Evolutionary conservation across 2,797 vertebrate genomes (phyloP).

Genomic region (Vespertilio murinus): DNA sequence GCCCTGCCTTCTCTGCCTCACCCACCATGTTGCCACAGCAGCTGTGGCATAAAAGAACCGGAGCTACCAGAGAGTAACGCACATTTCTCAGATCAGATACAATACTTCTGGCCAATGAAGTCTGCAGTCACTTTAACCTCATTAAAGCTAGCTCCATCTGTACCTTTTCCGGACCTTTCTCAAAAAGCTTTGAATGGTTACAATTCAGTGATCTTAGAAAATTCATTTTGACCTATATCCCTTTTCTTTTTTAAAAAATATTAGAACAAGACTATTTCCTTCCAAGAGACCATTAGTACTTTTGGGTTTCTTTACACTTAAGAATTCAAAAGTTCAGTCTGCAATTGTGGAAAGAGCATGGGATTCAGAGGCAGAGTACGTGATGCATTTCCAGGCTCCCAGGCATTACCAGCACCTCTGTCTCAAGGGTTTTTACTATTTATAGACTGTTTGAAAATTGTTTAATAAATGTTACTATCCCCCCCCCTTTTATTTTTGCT

Average conservation of each 20-base stretch:
- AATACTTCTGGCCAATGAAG: conserved; percentile 6
- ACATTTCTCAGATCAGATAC: background rate
- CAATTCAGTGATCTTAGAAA: conserved; percentile 48
- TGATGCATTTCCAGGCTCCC: background rate
- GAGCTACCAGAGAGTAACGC: background rate
- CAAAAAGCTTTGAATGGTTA: conserved; percentile 46
- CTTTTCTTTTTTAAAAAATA: conserved; percentile 33
- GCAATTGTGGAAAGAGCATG: background rate
- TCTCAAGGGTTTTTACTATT: background rate
- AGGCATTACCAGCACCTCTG: background rate
- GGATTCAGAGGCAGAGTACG: background rate
- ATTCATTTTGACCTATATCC: conserved; percentile 58
- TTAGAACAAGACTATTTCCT: conserved; percentile 48
- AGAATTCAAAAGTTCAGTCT: conserved; percentile 16
- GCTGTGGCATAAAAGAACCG: background rate
- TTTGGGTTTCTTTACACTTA: background rate
- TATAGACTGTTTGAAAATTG: background rate
- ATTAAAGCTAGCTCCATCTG: conserved; percentile 21
- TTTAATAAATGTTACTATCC: background rate
- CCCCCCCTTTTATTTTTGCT: background rate
- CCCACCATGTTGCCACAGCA: background rate
- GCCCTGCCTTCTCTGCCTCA: background rate
- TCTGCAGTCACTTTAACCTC: conserved; percentile 49
- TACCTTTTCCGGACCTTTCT: conserved; percentile 34
- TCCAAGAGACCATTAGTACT: conserved; percentile 12